Evolutionary conservation across 2,113 vertebrate genomes (phyloP).

Genomic region (Otolemur garnettii): DNA sequence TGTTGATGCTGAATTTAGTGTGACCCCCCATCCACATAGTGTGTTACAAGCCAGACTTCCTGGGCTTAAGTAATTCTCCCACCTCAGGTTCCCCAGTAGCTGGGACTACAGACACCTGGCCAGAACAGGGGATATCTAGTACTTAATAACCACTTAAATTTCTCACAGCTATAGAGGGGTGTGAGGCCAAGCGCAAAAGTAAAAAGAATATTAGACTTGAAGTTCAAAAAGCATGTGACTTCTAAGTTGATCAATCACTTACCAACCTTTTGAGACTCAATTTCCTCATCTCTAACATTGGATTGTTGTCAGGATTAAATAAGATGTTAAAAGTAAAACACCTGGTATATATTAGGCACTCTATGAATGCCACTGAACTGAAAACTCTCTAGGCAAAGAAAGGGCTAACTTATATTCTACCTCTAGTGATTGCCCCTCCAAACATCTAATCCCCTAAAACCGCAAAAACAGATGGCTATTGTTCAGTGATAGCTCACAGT

Average conservation of each 20-base stretch:
- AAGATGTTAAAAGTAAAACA: neutral
- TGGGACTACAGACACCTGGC: neutral
- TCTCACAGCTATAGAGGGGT: neutral
- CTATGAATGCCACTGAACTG: neutral
- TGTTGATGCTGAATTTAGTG: neutral
- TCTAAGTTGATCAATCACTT: neutral
- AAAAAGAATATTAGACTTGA: neutral
- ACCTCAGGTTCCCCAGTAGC: neutral
- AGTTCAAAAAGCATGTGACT: neutral
- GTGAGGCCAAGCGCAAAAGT: neutral
- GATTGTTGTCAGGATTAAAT: neutral
- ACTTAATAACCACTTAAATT: neutral
- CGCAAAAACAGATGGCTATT: neutral
- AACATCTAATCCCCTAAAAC: neutral
- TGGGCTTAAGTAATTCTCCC: neutral
- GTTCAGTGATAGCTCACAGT: neutral
- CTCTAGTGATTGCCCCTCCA: neutral
- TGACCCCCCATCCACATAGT: neutral
- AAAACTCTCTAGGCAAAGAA: constrained; percentile 24
- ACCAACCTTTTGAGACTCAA: neutral
- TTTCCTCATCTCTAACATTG: neutral
- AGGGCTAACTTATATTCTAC: neutral
- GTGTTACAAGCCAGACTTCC: neutral
- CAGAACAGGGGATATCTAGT: neutral
- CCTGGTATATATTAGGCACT: neutral